Conservation (phyloP, 2,797 vertebrate genomes). For the Crenichthys baileyi region DNA sequence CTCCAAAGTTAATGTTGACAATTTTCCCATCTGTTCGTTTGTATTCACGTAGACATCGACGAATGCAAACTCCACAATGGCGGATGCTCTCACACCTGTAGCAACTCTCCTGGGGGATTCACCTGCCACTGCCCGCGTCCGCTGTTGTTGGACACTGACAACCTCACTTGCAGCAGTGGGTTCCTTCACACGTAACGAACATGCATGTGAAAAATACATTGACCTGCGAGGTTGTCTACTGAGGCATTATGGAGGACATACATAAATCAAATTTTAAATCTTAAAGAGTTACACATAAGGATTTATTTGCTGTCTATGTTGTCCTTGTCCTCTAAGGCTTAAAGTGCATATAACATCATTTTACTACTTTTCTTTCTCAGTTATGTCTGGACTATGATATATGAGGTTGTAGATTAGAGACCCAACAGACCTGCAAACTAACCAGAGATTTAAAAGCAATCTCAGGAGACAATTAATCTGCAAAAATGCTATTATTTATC, state of each 20-base stretch:
- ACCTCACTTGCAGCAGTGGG: slow-evolving; percentile 79
- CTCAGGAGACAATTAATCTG: not conserved
- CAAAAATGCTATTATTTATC: not conserved
- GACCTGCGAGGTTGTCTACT: not conserved
- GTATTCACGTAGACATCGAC: slow-evolving; percentile 74
- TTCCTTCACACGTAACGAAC: slow-evolving; percentile 18
- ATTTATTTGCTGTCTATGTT: not conserved
- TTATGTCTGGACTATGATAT: not conserved
- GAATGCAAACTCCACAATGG: slow-evolving; percentile 84
- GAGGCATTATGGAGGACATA: not conserved
- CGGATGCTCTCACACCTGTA: slow-evolving; percentile 81
- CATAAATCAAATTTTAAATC: not conserved
- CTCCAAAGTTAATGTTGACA: slow-evolving; percentile 2
- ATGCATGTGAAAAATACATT: not conserved
- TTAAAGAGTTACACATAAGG: not conserved
- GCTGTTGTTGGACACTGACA: slow-evolving; percentile 74
- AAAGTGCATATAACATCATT: not conserved
- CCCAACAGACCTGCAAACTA: not conserved
- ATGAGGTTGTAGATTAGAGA: not conserved
- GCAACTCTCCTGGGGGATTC: slow-evolving; percentile 77
- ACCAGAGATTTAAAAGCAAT: not conserved
- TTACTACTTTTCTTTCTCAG: not conserved
- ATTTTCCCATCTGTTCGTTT: slow-evolving; percentile 11
- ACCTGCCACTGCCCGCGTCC: slow-evolving; percentile 76
- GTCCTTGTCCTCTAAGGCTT: not conserved